Conservation (phyloP, 2,113 vertebrate species). For the Sinocyclocheilus anophthalmus region DNA sequence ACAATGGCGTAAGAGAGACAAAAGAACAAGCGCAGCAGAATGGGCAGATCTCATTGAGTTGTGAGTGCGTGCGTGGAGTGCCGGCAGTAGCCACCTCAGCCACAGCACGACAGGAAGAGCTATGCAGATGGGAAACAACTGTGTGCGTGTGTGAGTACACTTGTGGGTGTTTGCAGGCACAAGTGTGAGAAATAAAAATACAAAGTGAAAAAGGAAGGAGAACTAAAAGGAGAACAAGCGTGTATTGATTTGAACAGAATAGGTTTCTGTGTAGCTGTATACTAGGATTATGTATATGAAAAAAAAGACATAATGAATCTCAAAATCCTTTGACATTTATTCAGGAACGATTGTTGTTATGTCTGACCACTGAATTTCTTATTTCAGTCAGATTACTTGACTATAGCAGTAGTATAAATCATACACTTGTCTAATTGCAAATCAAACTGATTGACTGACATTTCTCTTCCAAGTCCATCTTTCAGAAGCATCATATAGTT, state of each 20-base stretch:
- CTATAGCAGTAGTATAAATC: too few relatives aligned
- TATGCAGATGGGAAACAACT: slow-evolving; percentile 67
- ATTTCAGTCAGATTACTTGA: not conserved
- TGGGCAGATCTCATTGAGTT: slow-evolving; percentile 19
- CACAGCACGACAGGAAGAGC: slow-evolving; percentile 62
- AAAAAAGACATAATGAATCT: not conserved
- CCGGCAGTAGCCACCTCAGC: slow-evolving; percentile 45
- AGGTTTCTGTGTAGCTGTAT: not conserved
- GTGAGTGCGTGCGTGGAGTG: slow-evolving; percentile 42
- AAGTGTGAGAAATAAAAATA: slow-evolving; percentile 25
- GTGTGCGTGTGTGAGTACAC: slow-evolving; percentile 44
- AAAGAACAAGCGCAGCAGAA: slow-evolving; percentile 6
- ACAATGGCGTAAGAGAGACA: slow-evolving; percentile 42
- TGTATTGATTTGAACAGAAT: slow-evolving; percentile 4
- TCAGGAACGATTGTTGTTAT: not conserved
- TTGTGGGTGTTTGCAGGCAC: slow-evolving; percentile 36
- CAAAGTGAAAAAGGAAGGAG: slow-evolving; percentile 20
- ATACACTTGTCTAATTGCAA: too few relatives aligned
- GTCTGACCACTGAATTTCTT: not conserved
- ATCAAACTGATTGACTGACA: too few relatives aligned
- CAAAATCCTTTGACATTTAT: not conserved
- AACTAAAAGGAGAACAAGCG: slow-evolving; percentile 32
- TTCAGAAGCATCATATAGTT: too few relatives aligned
- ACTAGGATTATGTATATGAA: not conserved
- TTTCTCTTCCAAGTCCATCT: too few relatives aligned